These are phyloP conservation scores for Mesorhabditis belari DNA, from an alignment of 2,888 invertebrate species.

Conservation along the genomic window DNA sequence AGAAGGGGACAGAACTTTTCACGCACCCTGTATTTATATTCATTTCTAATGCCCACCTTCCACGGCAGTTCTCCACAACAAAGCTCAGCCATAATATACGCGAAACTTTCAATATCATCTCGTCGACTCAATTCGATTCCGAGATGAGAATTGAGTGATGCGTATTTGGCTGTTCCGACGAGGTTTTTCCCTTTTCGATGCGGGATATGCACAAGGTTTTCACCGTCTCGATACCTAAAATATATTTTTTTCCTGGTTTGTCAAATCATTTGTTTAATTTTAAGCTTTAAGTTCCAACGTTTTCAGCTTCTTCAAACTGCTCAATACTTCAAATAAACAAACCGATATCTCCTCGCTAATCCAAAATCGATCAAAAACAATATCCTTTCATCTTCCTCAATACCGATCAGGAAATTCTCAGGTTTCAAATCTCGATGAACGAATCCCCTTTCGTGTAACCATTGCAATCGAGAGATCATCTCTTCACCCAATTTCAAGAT, in stretches of 20 bases:
- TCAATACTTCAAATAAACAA: too few relatives aligned
- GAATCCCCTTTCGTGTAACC: conserved; percentile 47
- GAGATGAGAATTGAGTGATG: conserved; percentile 30
- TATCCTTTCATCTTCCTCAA: conserved; percentile 22
- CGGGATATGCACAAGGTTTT: conserved; percentile 3
- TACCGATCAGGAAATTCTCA: conserved; percentile 38
- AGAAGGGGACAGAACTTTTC: too few relatives aligned
- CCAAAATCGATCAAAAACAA: conserved; percentile 41
- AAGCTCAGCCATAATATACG: conserved; percentile 36
- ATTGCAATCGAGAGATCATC: conserved; percentile 30
- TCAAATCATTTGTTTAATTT: too few relatives aligned
- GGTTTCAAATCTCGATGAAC: conserved; percentile 36
- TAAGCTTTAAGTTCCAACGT: too few relatives aligned
- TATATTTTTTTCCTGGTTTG: too few relatives aligned
- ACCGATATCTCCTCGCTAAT: conserved; percentile 33
- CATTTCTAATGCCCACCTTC: conserved; percentile 12
- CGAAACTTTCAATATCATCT: too few relatives aligned
- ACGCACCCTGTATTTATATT: background rate
- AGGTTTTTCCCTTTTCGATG: background rate
- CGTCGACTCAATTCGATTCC: conserved; percentile 27
- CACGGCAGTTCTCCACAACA: conserved; percentile 37
- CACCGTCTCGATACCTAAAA: conserved; percentile 1
- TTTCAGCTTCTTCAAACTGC: too few relatives aligned
- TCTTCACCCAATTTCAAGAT: conserved; percentile 26
- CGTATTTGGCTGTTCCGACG: conserved; percentile 32